Percentiles rank a stretch among this genome's conserved stretches.
phyloP scores from a whole-genome alignment of 2,797 vertebrate genomes.

The Tragelaphus eurycerus region DNA sequence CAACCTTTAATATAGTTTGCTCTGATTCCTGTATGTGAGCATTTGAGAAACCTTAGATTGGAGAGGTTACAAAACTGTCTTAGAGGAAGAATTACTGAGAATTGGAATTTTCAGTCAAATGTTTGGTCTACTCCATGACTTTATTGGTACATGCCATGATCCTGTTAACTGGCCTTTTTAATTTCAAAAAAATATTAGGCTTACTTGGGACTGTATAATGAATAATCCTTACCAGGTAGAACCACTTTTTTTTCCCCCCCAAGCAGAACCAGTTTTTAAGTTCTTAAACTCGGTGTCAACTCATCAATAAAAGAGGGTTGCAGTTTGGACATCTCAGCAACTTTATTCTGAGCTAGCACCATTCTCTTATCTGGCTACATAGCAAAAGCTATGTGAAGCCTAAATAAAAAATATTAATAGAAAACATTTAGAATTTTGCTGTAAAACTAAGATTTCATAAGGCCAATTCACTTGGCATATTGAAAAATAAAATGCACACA shows the following conservation, averaged over 20 bases:
- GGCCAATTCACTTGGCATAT: neutral
- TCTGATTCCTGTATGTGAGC: neutral
- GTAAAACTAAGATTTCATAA: conserved; percentile 24
- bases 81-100: neutral
- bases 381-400: neutral
- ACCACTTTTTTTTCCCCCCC: neutral
- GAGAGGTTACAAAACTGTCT: neutral
- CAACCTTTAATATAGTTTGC: neutral
- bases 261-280: neutral
- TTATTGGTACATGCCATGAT: neutral
- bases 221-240: neutral
- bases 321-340: neutral
- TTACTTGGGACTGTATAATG: neutral
- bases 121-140: neutral
- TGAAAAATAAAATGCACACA: conserved; percentile 32
- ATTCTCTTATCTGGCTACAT: neutral
- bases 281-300: neutral
- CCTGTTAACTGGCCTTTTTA: neutral
- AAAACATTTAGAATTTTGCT: neutral
- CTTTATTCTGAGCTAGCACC: neutral
- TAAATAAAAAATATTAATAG: neutral
- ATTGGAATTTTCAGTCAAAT: neutral
- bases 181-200: neutral
- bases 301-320: neutral
- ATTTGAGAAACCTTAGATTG: neutral